Conservation (phyloP, 2,888 invertebrate genomes). For the Diadegma fenestrale region DNA sequence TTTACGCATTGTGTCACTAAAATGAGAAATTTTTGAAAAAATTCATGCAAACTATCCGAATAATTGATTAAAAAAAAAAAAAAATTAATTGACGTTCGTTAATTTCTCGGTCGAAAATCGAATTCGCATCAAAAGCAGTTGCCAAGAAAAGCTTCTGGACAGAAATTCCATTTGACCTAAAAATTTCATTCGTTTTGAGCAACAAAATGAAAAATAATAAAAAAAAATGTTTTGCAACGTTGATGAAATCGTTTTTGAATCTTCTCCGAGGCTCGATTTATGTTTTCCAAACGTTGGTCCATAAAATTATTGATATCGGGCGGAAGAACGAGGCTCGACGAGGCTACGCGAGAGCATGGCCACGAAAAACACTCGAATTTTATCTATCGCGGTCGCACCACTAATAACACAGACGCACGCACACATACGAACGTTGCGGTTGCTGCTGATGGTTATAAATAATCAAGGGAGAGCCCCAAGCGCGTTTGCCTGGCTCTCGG, state of each 20-base stretch:
- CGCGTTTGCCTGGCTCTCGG: conserved; percentile 8
- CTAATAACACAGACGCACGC: conserved; percentile 45
- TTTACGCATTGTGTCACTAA: not conserved
- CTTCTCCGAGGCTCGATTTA: not conserved
- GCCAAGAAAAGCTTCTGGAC: not conserved
- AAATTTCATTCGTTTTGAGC: not conserved
- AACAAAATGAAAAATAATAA: not conserved
- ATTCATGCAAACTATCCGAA: too few species aligned
- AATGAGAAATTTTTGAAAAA: not conserved
- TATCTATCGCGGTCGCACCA: conserved; percentile 63
- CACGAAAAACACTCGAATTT: conserved; percentile 70
- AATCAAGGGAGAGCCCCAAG: conserved; percentile 53
- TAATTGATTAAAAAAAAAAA: too few species aligned
- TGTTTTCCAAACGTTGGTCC: not conserved
- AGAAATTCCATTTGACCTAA: not conserved
- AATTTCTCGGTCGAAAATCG: too few species aligned
- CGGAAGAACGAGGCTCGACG: not conserved
- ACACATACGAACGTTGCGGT: conserved; percentile 15
- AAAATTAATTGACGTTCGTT: too few species aligned
- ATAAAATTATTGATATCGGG: conserved; percentile 5
- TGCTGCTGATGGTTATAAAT: conserved; percentile 63
- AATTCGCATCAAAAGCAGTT: too few species aligned
- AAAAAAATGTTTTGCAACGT: not conserved
- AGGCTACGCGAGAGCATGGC: conserved; percentile 17
- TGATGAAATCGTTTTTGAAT: not conserved